Conservation (phyloP, 2,113 vertebrate genomes). For the Sturnus vulgaris region DNA sequence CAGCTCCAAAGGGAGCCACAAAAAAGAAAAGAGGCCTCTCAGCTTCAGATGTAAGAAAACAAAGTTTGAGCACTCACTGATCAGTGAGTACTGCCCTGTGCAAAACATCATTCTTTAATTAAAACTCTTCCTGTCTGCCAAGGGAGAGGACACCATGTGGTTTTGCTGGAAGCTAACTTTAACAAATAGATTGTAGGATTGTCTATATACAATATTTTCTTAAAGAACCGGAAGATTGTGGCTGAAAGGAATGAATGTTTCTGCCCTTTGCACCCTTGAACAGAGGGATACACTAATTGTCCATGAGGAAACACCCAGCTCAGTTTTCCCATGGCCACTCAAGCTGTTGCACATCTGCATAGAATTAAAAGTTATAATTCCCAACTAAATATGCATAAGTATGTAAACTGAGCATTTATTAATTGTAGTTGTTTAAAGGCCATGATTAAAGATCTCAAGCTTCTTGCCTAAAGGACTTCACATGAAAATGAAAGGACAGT, state of each 20-base stretch:
- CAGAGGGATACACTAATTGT: neutral
- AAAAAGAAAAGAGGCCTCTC: neutral
- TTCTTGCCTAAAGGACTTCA: slow-evolving; percentile 5
- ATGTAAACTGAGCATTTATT: neutral
- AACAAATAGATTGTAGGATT: neutral
- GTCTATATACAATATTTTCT: neutral
- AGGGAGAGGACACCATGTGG: neutral
- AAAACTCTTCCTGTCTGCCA: neutral
- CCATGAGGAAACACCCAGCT: neutral
- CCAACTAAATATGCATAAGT: neutral
- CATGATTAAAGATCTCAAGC: neutral
- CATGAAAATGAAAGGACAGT: neutral
- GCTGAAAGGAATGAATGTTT: neutral
- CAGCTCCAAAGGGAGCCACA: neutral
- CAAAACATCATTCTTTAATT: neutral
- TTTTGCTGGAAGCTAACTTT: neutral
- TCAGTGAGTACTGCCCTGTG: neutral
- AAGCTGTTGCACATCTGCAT: neutral
- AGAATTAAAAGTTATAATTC: neutral
- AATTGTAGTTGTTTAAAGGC: neutral
- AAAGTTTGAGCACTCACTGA: neutral
- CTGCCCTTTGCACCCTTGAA: neutral
- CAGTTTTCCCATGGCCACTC: neutral
- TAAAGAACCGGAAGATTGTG: neutral
- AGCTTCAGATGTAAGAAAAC: neutral